phyloP scores from a whole-genome alignment of 2,113 vertebrate genomes.

The Pelecanoides urinatrix region DNA sequence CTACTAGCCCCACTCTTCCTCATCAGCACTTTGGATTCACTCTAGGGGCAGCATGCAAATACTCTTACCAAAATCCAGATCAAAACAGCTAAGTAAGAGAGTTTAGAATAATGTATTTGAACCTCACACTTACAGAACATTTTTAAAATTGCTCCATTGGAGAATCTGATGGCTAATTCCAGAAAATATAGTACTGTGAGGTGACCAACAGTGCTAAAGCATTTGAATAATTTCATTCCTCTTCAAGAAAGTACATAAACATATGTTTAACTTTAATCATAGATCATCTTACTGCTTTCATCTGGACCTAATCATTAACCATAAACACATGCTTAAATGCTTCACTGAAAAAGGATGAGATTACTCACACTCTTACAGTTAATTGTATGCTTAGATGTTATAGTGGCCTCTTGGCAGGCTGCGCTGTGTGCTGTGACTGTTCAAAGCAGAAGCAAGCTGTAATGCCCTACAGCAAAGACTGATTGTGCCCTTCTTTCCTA shows the following conservation, averaged over 20 bases:
- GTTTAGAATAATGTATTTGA: not conserved
- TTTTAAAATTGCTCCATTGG: not conserved
- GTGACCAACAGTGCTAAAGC: not conserved
- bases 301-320: conserved; percentile 10
- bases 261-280: conserved; percentile 44
- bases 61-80: not conserved
- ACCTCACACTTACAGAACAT: not conserved
- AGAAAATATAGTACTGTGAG: not conserved
- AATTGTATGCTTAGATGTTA: not conserved
- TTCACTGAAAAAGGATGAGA: not conserved
- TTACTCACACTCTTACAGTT: not conserved
- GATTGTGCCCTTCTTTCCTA: not conserved
- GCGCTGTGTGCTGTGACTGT: not conserved
- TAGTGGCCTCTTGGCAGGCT: not conserved
- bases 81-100: not conserved
- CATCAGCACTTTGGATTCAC: not conserved
- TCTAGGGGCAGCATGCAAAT: not conserved
- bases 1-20: not conserved
- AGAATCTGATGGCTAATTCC: not conserved
- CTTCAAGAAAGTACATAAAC: conserved; percentile 22
- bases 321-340: not conserved
- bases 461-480: not conserved
- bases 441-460: not conserved
- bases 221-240: conserved; percentile 5
- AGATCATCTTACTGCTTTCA: conserved; percentile 18